A percentile compares a stretch with the other conserved stretches of the same genome.
These are phyloP conservation scores for Myrmecobius fasciatus DNA, from an alignment of 2,113 vertebrate genomes.

Conservation along the genomic window DNA sequence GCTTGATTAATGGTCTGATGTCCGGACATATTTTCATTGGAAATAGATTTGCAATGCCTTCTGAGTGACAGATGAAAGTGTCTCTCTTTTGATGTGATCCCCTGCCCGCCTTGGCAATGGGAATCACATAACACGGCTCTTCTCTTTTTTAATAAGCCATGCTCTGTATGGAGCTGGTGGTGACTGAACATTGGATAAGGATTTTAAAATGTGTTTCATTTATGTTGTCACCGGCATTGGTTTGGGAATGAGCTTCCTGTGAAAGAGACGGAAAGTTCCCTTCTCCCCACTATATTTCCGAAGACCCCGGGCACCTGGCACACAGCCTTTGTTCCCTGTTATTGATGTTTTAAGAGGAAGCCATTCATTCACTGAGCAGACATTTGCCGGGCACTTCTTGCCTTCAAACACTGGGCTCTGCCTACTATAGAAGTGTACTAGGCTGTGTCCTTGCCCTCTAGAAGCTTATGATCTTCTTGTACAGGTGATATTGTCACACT, in stretches of 20 bases:
- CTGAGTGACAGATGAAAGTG: conserved; percentile 78
- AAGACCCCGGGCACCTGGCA: conserved; percentile 47
- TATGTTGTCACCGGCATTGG: conserved; percentile 64
- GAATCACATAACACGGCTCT: conserved; percentile 74
- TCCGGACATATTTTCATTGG: conserved; percentile 27
- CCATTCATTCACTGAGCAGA: neutral
- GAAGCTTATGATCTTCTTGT: neutral
- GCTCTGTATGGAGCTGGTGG: conserved; percentile 71
- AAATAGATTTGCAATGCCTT: conserved; percentile 50
- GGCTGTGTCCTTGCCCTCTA: neutral
- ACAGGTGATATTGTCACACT: neutral
- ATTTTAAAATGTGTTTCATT: conserved; percentile 78
- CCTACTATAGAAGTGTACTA: neutral
- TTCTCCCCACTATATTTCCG: neutral
- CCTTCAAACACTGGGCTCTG: neutral
- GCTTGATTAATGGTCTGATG: conserved; percentile 72
- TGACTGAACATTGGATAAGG: conserved; percentile 78
- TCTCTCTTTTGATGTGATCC: conserved; percentile 67
- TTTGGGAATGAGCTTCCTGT: conserved; percentile 68
- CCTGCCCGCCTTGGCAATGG: conserved; percentile 63
- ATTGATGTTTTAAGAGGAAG: conserved; percentile 3
- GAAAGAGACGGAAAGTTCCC: conserved; percentile 16
- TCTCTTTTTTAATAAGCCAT: conserved; percentile 77
- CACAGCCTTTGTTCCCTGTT: neutral
- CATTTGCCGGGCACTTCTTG: neutral